Evolutionary conservation across 2,888 invertebrate genomes (phyloP), one percentile per base, ranked within the genome.

Genomic region (Periphyllus acericola): DNA sequence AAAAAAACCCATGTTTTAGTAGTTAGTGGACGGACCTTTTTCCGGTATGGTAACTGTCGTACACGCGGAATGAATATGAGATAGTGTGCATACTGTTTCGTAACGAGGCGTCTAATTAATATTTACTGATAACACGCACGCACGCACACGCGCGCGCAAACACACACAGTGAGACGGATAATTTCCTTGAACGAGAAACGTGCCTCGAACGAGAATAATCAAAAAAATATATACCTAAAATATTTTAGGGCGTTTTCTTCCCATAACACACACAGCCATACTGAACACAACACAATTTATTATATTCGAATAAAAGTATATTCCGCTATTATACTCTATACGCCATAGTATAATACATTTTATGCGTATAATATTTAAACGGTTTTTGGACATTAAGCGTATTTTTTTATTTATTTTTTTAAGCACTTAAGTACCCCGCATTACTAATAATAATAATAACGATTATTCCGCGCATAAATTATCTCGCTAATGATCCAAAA

Each of bases 381-480:
- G 75, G 32, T 52, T 78, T 78, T 84, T 66, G 32, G 21, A 84
- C 83, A 32, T 75, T 84, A 84, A 75, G 25, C 11, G 21, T 40
- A 17, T 60, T 60, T 29, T 29, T 19, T 17, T n/a, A 21, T 36
- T 36, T 83, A 14, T 60, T 75, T 19, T 52, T 75, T 36, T 21
- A 60, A 85, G 76, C 68, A 68, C 68, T 52, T 68, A 68, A 78
- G 84, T 85, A 85, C 78, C 46, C 46, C 40, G 66, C 68, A 76
- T 85, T 68, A 85, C 40, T 78, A 78, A 68, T 68, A 78, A 78
- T 78, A 85, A 68, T 68, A 78, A 78, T 34, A 68, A 78, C 76
- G 84, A 85, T 85, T 85, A 85, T 85, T 76, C 66, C 25, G n/a
- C 46, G 46, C 84, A 78, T 85, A 85, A 76, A 84, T 84, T 78